A percentile compares a stretch with the other conserved stretches of the same genome.
phyloP scores from a whole-genome alignment of 2,113 vertebrate genomes.

The Murina feae region DNA sequence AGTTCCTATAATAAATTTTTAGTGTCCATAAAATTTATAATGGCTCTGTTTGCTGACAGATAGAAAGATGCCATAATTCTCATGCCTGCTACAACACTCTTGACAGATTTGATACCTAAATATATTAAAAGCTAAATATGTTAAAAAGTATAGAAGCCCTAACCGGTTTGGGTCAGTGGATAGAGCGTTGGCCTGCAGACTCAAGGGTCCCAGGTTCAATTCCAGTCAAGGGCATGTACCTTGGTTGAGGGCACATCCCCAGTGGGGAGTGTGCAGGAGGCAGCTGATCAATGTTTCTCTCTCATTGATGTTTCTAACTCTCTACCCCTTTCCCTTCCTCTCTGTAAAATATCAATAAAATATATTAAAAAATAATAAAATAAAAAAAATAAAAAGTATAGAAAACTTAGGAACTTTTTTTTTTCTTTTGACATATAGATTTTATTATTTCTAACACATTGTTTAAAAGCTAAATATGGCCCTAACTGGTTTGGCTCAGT shows the following conservation, averaged over 20 bases:
- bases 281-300: too few relatives aligned
- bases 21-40: neutral
- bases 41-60: neutral
- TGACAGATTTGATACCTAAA: neutral
- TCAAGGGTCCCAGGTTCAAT: too few relatives aligned
- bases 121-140: neutral
- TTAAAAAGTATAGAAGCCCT: neutral
- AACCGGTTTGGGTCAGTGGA: too few relatives aligned
- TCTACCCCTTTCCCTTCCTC: too few relatives aligned
- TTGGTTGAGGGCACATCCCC: too few relatives aligned
- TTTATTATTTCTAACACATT: neutral
- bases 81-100: neutral
- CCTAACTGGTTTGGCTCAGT: too few relatives aligned
- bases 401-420: neutral
- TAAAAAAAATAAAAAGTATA: neutral
- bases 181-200: too few relatives aligned
- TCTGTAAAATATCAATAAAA: too few relatives aligned
- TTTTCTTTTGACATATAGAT: neutral
- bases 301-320: too few relatives aligned
- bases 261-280: too few relatives aligned
- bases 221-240: too few relatives aligned
- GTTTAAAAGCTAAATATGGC: too few relatives aligned
- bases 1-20: neutral
- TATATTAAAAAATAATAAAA: neutral
- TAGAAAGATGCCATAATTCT: neutral